Base-by-base conservation (phyloP, 2,797 vertebrate genomes). In the Rachycentron canadum region DNA sequence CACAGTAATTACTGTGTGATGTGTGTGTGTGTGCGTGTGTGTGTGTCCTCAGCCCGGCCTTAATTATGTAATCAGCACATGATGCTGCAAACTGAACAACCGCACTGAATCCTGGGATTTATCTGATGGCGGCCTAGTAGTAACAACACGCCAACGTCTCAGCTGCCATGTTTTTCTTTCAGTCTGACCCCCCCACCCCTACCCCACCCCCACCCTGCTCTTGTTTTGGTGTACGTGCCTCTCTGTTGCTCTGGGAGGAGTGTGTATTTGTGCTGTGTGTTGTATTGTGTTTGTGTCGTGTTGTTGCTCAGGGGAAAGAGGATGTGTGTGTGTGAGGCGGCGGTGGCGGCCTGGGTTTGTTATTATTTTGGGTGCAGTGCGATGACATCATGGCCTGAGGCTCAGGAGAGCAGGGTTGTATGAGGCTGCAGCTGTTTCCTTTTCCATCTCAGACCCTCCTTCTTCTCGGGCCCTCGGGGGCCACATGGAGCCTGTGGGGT, bases 301-400 rank as follows among this genome's bases (percentile, higher is more conserved):
- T 69, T 56, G 58, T 2, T 52, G 71, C 73, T n/a, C 21, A 43
- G 47, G 60, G 60, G 55, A 79, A 28, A 3, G 57, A 43, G 69
- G 73, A 52, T 81, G 76, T 49, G 69, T 47, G 69, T 34, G 62
- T 47, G 68, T 36, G 62, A 19, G 67, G 5, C n/a, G n/a, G n/a
- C n/a, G 36, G 63, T 7, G 13, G 61, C 7, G 21, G 40, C 17
- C 16, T 1, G 23, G 63, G 84, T 86, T 89, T 94, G 88, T 92
- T 91, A 82, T 93, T 90, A 72, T 93, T 93, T 91, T 83, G 86
- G 86, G 87, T 87, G 90, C 88, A 93, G 88, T 40, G 52, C 32
- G 67, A 74, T 93, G 90, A 91, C 89, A 80, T 91, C 91, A 91
- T 82, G 26, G 11, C 52, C 56, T 1, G 7, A 43, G 66, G 62